These are phyloP conservation scores for Augiades crinisus DNA, from an alignment of 2,888 invertebrate species.

Conservation along the genomic window DNA sequence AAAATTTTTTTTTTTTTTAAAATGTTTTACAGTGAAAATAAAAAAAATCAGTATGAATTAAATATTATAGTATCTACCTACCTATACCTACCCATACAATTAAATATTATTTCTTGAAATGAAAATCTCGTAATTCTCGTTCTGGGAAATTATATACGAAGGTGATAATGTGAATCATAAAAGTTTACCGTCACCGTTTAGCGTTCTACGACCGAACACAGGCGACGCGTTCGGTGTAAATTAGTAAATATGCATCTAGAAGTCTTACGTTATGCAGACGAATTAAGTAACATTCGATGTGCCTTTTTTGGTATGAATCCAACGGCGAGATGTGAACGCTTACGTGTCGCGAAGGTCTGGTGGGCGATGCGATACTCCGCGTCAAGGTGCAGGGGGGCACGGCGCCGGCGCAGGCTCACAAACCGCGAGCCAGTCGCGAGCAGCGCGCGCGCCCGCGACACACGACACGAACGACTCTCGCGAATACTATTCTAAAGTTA, in stretches of 20 bases:
- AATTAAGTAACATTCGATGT: slow-evolving; percentile 45
- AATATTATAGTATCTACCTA: too few relatives aligned
- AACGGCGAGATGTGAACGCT: slow-evolving; percentile 70
- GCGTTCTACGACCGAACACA: slow-evolving; percentile 13
- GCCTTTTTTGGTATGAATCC: slow-evolving; percentile 75
- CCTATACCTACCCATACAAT: too few relatives aligned
- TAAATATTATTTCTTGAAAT: too few relatives aligned
- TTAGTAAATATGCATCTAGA: slow-evolving; percentile 18
- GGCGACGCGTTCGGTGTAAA: slow-evolving; percentile 8
- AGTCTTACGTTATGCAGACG: slow-evolving; percentile 28
- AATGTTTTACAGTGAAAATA: too few relatives aligned
- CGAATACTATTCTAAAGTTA: slow-evolving; percentile 58
- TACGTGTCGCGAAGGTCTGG: slow-evolving; percentile 73
- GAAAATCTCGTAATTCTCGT: neutral
- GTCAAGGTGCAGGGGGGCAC: slow-evolving; percentile 51
- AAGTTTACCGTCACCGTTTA: neutral
- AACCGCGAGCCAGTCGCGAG: slow-evolving; percentile 70
- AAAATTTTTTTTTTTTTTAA: too few relatives aligned
- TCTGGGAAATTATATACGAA: neutral
- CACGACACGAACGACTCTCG: slow-evolving; percentile 78
- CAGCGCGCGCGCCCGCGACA: slow-evolving; percentile 69
- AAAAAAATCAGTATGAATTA: too few relatives aligned
- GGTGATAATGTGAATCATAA: slow-evolving; percentile 4
- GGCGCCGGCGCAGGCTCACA: slow-evolving; percentile 44
- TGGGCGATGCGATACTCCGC: slow-evolving; percentile 54